Evolutionary conservation across 2,113 vertebrate species (phyloP), one percentile per base, ranked within the genome.

Genomic region (Pteropus alecto): DNA sequence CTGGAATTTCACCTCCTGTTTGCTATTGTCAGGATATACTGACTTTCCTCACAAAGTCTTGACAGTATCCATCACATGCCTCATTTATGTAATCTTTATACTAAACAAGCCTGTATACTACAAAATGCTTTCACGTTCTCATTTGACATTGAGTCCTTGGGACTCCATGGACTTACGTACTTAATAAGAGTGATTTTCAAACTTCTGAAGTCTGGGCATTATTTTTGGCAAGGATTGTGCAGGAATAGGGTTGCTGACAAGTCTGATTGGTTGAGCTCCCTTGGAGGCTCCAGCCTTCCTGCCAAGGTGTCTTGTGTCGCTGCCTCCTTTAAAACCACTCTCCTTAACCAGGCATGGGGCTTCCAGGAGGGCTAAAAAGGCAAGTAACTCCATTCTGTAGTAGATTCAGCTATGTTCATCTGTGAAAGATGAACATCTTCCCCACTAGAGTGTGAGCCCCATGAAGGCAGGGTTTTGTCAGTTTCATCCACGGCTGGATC

Each of bases 51-150:
- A 58, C 6, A 12, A 38, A 28, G 8, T 70, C 70, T 30, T 54
- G 3, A 24, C 1, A 0, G 11, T 41, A 7, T 7, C 26, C 22
- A 6, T 19, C 12, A 22, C 16, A 11, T 87, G 35, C 1, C 7
- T 7, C 48, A 35, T 35, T n/a, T 43, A 33, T 19, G 41, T 12
- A 43, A 26, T 30, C 43, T 88, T 91, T 43, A 74, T 38, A 5
- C 10, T 30, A 48, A 93, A 21, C 1, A 51, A 79, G 46, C 1
- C 16, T 43, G 6, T 30, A 5, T 15, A 43, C 12, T 30, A 1
- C 13, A 35, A 38, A 2, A 41, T 38, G 12, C 79, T 70, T n/a
- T 46, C 24, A 22, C 1, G 28, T 58, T 70, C 38, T 83, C 51
- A n/a, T 19, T 11, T 61, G 9, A 41, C 24, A 19, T 2, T 46